phyloP scores from a whole-genome alignment of 1,140 invertebrate genomes.

The Steinernema feltiae region DNA sequence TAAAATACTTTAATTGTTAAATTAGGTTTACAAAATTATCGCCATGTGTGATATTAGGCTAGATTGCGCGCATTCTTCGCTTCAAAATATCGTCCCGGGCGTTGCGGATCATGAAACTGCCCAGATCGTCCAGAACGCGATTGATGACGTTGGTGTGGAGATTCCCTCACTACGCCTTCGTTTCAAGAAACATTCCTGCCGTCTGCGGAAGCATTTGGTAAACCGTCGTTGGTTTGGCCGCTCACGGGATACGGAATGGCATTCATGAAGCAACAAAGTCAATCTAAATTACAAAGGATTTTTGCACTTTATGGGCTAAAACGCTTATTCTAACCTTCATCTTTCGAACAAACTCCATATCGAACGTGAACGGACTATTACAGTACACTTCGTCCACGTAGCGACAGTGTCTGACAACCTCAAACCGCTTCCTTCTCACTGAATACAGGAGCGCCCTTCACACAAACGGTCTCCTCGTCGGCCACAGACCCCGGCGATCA shows the following conservation, averaged over 20 bases:
- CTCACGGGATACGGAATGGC: neutral
- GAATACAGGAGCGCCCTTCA: constrained; percentile 95
- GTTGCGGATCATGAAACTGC: neutral
- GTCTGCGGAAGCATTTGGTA: neutral
- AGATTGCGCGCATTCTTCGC: too few species aligned
- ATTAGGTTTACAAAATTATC: too few species aligned
- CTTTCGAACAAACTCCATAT: constrained; percentile 49
- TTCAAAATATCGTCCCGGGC: neutral
- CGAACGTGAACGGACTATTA: constrained; percentile 76
- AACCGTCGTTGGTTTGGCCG: neutral
- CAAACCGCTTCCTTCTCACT: constrained; percentile 79
- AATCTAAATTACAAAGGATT: neutral
- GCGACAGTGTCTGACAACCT: constrained; percentile 91
- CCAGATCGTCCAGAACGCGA: neutral
- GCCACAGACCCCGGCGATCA: constrained; percentile 95
- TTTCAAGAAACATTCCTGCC: constrained; percentile 62
- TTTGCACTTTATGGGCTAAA: neutral
- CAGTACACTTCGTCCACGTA: constrained; percentile 96
- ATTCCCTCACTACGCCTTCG: neutral
- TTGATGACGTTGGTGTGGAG: neutral
- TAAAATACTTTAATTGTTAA: too few species aligned
- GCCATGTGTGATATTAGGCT: too few species aligned
- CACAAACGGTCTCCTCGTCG: constrained; percentile 75
- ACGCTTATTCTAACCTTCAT: neutral
- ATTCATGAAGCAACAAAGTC: neutral